Evolutionary conservation across 2,888 invertebrate species (phyloP).

Genomic region (Tridacna gigas): DNA sequence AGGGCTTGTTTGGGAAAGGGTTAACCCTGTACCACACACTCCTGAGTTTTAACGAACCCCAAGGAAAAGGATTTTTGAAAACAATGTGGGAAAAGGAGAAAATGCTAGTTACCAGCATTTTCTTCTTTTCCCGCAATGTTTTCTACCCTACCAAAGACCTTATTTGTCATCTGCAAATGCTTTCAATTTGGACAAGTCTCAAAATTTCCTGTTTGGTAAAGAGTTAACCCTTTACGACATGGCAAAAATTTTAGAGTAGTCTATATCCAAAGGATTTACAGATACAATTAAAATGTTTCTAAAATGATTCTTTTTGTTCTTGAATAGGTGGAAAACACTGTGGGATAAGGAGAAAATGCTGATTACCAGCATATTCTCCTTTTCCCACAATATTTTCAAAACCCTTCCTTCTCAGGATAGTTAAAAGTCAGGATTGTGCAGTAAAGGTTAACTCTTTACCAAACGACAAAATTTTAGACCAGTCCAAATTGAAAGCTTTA

Average conservation of each 20-base stretch:
- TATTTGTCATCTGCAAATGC: not conserved
- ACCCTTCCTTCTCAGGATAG: not conserved
- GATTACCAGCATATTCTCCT: not conserved
- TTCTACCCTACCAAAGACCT: not conserved
- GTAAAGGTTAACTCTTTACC: not conserved
- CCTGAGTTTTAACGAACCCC: too few species aligned
- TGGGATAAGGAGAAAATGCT: slow-evolving; percentile 8
- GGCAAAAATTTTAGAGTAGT: too few species aligned
- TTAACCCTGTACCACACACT: too few species aligned
- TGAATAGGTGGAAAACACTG: slow-evolving; percentile 3
- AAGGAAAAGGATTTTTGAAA: too few species aligned
- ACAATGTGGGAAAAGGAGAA: too few species aligned
- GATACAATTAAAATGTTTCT: too few species aligned
- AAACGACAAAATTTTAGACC: not conserved
- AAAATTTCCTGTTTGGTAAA: not conserved
- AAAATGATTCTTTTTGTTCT: too few species aligned
- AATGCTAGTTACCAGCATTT: too few species aligned
- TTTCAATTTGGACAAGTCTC: too few species aligned
- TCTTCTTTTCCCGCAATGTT: not conserved
- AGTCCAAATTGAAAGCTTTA: not conserved
- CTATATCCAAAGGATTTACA: too few species aligned
- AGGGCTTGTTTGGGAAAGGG: too few species aligned
- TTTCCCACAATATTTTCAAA: not conserved
- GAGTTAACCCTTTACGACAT: not conserved
- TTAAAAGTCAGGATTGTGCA: not conserved